Base-by-base conservation (phyloP, 2,888 invertebrate genomes). In the Desoria tigrina region DNA sequence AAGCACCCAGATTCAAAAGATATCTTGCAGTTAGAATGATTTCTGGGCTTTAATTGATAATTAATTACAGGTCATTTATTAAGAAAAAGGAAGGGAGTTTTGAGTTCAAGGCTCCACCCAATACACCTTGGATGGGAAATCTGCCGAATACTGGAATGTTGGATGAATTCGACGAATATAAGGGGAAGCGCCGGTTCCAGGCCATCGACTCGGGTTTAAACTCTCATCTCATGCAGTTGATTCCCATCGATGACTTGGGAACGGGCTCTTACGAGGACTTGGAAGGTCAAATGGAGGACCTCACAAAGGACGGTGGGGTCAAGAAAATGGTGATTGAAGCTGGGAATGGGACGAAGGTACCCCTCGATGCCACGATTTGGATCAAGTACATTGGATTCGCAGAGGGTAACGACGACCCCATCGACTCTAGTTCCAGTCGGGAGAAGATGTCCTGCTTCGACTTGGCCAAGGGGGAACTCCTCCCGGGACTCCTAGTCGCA, bases 391-490 rank as follows among this genome's bases (percentile, higher is more conserved):
- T 42, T 14, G 21, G 21, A 11, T 23, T 57, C 16, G n/a, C 18
- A 1, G 57, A 57, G 39, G 42, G 37, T 14, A 42, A 37, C 14
- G 57, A 57, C 14, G 57, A 57, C 3, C 57, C 57, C 2, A 57
- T 57, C 9, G 57, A 57, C 57, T 39, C 37, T 4, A 18, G 11
- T 6, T 21, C 21, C 1, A 56, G 23, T 37, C n/a, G 32, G 9
- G 42, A 57, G 23, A 18, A 16, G 21, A 18, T 42, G 23, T 21
- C 14, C 14, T 6, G 4, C 23, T 42, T 27, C 24, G 37, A 57
- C n/a, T 23, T 57, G n/a, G 39, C 6, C 2, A 42, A 9, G 2
- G 57, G 57, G 16, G 42, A 26, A 9, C 18, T 57, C 7, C 14
- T 57, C 23, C 42, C 28, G 16, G 57, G 39, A 18, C 21, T 39